These are phyloP conservation scores for Phylloscopus whistleri DNA, from an alignment of 2,113 vertebrate species.

Conservation along the genomic window DNA sequence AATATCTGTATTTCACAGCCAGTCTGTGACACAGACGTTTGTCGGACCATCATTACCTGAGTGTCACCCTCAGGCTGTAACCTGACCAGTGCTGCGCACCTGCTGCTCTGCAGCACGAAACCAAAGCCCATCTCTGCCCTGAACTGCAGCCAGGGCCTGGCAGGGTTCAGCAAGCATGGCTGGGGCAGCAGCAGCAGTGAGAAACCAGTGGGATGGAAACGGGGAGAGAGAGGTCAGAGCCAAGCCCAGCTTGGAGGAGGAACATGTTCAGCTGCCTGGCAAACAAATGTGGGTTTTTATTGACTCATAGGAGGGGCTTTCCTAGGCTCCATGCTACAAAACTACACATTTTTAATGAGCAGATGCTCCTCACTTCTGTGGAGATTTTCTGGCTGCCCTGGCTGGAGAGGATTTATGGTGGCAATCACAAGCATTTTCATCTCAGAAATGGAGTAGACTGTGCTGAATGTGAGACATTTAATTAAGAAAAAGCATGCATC, in stretches of 20 bases:
- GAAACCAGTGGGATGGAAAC: not conserved
- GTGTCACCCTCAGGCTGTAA: not conserved
- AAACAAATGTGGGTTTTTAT: not conserved
- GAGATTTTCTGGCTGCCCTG: not conserved
- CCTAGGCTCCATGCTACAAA: not conserved
- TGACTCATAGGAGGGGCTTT: not conserved
- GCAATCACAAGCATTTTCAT: not conserved
- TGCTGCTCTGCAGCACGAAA: not conserved
- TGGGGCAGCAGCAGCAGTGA: not conserved
- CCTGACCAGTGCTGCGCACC: rapidly evolving
- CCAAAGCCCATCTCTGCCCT: not conserved
- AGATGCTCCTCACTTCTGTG: not conserved
- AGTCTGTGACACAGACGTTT: not conserved
- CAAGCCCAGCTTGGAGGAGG: not conserved
- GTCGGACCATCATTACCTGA: rapidly evolving
- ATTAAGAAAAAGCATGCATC: not conserved
- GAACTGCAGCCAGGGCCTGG: not conserved
- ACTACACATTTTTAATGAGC: rapidly evolving
- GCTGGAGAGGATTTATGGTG: not conserved
- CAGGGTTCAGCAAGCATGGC: rapidly evolving
- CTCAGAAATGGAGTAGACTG: not conserved
- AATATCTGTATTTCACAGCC: not conserved
- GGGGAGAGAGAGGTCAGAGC: not conserved
- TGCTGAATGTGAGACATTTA: not conserved
- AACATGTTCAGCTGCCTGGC: not conserved